Conservation (phyloP, 2,888 invertebrate species). For the Drosophila prostipennis region DNA sequence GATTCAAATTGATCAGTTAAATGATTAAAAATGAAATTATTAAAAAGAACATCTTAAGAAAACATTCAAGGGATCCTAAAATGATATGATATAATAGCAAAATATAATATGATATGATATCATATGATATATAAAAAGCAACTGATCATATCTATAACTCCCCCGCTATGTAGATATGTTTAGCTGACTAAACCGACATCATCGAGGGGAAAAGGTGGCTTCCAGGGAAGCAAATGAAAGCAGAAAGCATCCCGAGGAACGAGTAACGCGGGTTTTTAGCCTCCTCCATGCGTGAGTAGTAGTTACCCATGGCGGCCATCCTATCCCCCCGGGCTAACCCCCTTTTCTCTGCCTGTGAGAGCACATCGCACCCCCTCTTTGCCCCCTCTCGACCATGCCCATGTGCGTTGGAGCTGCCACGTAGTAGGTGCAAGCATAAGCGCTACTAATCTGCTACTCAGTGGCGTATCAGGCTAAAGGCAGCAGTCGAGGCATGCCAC, state of each 20-base stretch:
- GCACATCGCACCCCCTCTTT: too few relatives aligned
- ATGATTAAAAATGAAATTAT: too few relatives aligned
- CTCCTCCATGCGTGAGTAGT: slow-evolving; percentile 33
- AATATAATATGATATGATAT: too few relatives aligned
- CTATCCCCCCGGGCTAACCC: neutral
- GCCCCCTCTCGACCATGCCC: slow-evolving; percentile 4
- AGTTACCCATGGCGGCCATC: neutral
- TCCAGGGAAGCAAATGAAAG: neutral
- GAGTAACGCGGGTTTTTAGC: slow-evolving; percentile 35
- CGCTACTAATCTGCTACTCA: slow-evolving; percentile 79
- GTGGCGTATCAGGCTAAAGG: slow-evolving; percentile 77
- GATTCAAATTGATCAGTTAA: slow-evolving; percentile 1
- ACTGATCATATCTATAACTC: neutral
- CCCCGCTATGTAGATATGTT: slow-evolving; percentile 20
- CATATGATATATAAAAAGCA: too few relatives aligned
- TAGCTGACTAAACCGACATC: slow-evolving; percentile 9
- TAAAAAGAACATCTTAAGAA: too few relatives aligned
- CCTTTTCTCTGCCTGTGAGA: neutral
- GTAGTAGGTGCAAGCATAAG: slow-evolving; percentile 79
- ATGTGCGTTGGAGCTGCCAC: slow-evolving; percentile 51
- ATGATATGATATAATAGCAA: too few relatives aligned
- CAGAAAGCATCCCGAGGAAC: slow-evolving; percentile 15
- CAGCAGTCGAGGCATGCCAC: slow-evolving; percentile 38
- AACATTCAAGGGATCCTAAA: too few relatives aligned
- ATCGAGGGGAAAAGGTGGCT: neutral